Conservation (phyloP, 2,888 invertebrate species). For the Machimus atricapillus region DNA sequence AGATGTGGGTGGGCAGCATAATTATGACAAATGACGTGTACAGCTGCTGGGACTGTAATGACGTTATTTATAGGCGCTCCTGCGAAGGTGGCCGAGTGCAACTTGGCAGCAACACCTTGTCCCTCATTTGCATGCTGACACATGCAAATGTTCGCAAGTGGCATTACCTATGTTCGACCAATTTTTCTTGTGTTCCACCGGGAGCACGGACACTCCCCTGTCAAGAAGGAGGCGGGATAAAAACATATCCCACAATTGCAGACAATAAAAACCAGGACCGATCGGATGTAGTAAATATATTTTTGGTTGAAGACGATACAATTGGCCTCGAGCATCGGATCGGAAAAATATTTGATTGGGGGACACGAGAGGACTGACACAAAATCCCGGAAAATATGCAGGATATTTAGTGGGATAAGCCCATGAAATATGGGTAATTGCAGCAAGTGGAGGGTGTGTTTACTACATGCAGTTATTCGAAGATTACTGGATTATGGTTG, state of each 20-base stretch:
- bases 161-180: not conserved
- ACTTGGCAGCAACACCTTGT: not conserved
- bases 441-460: not conserved
- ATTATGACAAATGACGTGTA: not conserved
- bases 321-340: not conserved
- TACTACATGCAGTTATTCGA: not conserved
- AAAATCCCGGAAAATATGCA: slow-evolving; percentile 1
- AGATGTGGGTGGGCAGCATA: not conserved
- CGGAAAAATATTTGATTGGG: not conserved
- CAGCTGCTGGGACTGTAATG: not conserved
- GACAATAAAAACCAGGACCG: not conserved
- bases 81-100: not conserved
- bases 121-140: not conserved
- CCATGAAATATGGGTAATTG: slow-evolving; percentile 4
- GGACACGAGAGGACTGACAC: not conserved
- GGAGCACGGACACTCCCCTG: not conserved
- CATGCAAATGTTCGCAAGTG: not conserved
- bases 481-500: not conserved
- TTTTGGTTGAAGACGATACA: not conserved
- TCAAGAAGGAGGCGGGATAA: not conserved
- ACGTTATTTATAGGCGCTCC: not conserved
- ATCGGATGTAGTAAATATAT: not conserved
- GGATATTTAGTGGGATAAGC: not conserved
- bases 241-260: not conserved
- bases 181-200: not conserved